Evolutionary conservation across 2,797 vertebrate species (phyloP).

Genomic region (Eurystomus glaucurus): DNA sequence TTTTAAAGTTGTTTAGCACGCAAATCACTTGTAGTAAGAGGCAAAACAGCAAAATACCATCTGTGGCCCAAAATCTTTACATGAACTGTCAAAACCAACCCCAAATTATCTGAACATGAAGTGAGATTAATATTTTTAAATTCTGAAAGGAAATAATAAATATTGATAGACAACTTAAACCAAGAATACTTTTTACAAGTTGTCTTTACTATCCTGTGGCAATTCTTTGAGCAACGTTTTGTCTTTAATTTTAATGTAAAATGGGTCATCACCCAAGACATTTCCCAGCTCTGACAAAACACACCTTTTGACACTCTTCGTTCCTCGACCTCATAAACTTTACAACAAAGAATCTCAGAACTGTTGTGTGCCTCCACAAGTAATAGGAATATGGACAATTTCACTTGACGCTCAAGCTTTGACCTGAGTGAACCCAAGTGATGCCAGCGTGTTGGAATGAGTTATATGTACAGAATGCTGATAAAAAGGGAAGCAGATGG

Average conservation of each 20-base stretch:
- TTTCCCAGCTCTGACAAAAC: background rate
- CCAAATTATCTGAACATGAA: background rate
- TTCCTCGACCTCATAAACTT: background rate
- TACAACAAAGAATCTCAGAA: background rate
- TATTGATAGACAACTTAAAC: background rate
- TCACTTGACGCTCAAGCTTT: background rate
- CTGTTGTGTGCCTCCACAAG: background rate
- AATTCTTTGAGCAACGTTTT: background rate
- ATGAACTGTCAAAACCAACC: background rate
- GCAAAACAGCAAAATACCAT: background rate
- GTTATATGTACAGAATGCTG: slow-evolving; percentile 10
- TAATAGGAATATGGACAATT: background rate
- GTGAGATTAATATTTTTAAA: background rate
- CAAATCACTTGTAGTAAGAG: background rate
- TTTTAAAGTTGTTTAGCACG: background rate
- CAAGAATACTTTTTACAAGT: background rate
- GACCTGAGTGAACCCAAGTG: background rate
- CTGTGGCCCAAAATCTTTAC: background rate
- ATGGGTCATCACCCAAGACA: background rate
- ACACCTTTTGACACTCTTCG: background rate
- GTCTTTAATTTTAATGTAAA: background rate
- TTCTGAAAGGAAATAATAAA: background rate
- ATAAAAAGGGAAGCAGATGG: slow-evolving; percentile 23
- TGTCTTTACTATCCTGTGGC: background rate
- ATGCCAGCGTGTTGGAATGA: slow-evolving; percentile 1